Evolutionary conservation across 2,888 invertebrate species (phyloP).

Genomic region (Trichacis sp.): DNA sequence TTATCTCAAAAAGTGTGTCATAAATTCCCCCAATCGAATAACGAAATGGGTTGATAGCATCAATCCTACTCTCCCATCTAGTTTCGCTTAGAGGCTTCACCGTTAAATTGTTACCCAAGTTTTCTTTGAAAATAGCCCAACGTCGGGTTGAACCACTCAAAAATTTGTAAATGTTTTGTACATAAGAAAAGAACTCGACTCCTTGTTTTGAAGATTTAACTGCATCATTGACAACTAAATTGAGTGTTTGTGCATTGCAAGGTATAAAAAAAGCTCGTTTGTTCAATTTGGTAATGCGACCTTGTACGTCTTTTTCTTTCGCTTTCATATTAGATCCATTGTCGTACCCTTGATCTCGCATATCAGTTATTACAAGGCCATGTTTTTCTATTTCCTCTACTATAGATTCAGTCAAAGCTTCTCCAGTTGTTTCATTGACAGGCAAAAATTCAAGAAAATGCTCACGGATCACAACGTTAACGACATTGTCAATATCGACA

Average conservation of each 20-base stretch:
- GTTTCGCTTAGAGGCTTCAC: conserved; percentile 17
- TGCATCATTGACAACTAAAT: conserved; percentile 28
- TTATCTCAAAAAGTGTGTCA: too few relatives aligned
- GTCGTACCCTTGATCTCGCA: conserved; percentile 42
- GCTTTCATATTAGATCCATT: conserved; percentile 44
- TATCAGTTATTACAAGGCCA: conserved; percentile 15
- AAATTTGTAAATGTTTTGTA: conserved; percentile 26
- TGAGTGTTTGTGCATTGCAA: conserved; percentile 5
- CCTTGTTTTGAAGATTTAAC: conserved; percentile 23
- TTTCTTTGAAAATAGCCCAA: conserved; percentile 31
- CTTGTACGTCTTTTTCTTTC: conserved; percentile 38
- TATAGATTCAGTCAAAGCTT: not conserved
- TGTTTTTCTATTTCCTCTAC: not conserved
- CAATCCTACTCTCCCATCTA: conserved; percentile 24
- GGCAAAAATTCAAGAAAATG: conserved; percentile 8
- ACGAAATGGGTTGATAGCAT: conserved; percentile 21
- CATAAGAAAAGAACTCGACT: conserved; percentile 18
- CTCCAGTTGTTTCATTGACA: conserved; percentile 1
- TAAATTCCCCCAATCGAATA: conserved; percentile 14
- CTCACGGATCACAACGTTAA: not conserved
- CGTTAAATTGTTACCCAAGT: conserved; percentile 18
- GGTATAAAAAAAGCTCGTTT: conserved; percentile 30
- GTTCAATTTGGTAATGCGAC: conserved; percentile 17
- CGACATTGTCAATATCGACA: not conserved
- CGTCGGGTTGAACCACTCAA: conserved; percentile 33